phyloP scores from a whole-genome alignment of 2,888 invertebrate species.

The Melieria crassipennis region DNA sequence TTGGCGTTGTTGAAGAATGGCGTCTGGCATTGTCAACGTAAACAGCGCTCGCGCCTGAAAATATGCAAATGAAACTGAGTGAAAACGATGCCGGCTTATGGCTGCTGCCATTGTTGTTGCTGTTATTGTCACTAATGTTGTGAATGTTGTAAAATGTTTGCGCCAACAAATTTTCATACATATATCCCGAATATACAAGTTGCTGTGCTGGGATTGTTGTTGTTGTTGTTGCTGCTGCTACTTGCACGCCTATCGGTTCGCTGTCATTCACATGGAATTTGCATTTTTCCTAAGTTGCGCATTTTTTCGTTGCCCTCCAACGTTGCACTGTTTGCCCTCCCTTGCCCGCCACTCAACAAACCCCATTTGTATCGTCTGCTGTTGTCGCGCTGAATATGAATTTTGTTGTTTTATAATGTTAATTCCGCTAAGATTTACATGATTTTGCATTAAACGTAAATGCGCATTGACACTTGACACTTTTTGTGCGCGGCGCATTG shows the following conservation, averaged over 20 bases:
- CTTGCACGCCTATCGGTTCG: background rate
- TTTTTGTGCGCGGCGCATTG: conserved; percentile 9
- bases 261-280: background rate
- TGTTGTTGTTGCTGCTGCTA: background rate
- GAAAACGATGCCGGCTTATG: conserved; percentile 32
- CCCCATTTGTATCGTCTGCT: conserved; percentile 20
- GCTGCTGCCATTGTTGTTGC: conserved; percentile 8
- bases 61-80: conserved; percentile 52
- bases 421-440: conserved; percentile 54
- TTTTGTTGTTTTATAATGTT: conserved; percentile 54
- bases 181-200: too few relatives aligned
- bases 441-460: conserved; percentile 49
- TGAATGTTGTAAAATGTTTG: background rate
- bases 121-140: background rate
- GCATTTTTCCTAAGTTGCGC: background rate
- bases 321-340: background rate
- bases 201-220: background rate
- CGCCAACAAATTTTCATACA: too few relatives aligned
- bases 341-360: background rate
- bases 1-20: too few relatives aligned
- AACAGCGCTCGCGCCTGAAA: conserved; percentile 40
- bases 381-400: conserved; percentile 36
- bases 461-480: conserved; percentile 36
- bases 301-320: background rate
- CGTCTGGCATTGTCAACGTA: too few relatives aligned